Percentiles rank a stretch among this genome's conserved stretches.
Evolutionary conservation across 2,797 vertebrate species (phyloP).

Genomic region (Austrolebias charrua): DNA sequence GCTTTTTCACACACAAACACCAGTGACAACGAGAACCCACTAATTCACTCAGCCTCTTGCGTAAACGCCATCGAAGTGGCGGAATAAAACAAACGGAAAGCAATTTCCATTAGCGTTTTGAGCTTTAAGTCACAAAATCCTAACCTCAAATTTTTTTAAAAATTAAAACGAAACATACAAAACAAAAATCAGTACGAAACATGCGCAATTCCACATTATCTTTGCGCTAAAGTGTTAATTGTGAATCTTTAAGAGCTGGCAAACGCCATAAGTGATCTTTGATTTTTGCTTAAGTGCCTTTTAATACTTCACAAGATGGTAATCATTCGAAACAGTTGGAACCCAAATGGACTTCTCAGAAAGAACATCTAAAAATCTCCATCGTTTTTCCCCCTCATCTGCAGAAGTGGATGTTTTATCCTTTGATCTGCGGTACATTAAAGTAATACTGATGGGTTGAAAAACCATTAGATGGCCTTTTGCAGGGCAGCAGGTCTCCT

Average conservation of each 20-base stretch:
- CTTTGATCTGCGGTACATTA: slow-evolving; percentile 75
- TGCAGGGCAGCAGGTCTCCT: slow-evolving; percentile 68
- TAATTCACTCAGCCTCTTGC: slow-evolving; percentile 30
- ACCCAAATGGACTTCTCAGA: slow-evolving; percentile 54
- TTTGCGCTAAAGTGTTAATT: neutral
- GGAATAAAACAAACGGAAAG: slow-evolving; percentile 12
- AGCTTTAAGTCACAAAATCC: too few species aligned
- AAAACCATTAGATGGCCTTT: slow-evolving; percentile 76
- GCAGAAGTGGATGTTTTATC: slow-evolving; percentile 67
- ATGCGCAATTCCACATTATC: neutral
- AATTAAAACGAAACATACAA: too few species aligned
- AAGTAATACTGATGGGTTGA: slow-evolving; percentile 72
- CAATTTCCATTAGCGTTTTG: too few species aligned
- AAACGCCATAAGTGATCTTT: slow-evolving; percentile 24
- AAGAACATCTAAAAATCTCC: slow-evolving; percentile 63
- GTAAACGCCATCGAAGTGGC: slow-evolving; percentile 32
- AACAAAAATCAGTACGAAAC: neutral
- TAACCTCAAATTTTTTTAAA: too few species aligned
- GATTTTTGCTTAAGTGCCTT: slow-evolving; percentile 55
- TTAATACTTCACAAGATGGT: slow-evolving; percentile 41
- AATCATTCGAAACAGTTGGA: slow-evolving; percentile 35
- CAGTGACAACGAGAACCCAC: slow-evolving; percentile 39
- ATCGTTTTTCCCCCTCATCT: slow-evolving; percentile 29
- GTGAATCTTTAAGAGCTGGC: slow-evolving; percentile 4
- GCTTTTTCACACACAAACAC: slow-evolving; percentile 59